Conservation (phyloP, 2,888 invertebrate species). For the Tetragnatha montana region DNA sequence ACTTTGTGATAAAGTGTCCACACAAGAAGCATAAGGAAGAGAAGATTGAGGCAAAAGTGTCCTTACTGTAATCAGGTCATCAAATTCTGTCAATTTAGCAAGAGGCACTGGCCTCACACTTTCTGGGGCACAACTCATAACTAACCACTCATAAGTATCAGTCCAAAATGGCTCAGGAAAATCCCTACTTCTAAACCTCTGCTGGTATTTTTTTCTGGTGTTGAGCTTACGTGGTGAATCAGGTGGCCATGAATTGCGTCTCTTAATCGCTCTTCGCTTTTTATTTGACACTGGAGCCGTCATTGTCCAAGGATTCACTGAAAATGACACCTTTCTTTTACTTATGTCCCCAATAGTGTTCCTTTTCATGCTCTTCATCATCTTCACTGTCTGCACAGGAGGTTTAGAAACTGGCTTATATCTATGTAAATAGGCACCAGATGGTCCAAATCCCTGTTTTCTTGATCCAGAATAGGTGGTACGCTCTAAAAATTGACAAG, state of each 20-base stretch:
- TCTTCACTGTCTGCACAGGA: slow-evolving; percentile 1
- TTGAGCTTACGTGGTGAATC: slow-evolving; percentile 57
- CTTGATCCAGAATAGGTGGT: background rate
- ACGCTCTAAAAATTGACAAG: slow-evolving; percentile 45
- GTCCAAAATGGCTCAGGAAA: slow-evolving; percentile 61
- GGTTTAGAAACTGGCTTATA: slow-evolving; percentile 4
- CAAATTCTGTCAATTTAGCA: slow-evolving; percentile 58
- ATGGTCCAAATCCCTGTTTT: background rate
- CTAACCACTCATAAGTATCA: slow-evolving; percentile 62
- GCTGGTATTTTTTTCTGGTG: slow-evolving; percentile 57
- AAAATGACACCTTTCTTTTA: slow-evolving; percentile 49
- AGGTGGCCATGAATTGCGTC: slow-evolving; percentile 63
- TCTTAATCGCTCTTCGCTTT: slow-evolving; percentile 22
- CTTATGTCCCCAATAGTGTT: slow-evolving; percentile 12
- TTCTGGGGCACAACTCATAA: slow-evolving; percentile 57
- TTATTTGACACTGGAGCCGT: slow-evolving; percentile 46
- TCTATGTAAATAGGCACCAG: background rate
- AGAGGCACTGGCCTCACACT: slow-evolving; percentile 45
- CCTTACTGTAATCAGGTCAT: slow-evolving; percentile 22
- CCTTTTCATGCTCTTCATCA: slow-evolving; percentile 16
- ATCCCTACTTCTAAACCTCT: slow-evolving; percentile 49
- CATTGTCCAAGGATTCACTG: slow-evolving; percentile 37
- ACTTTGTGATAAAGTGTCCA: background rate
- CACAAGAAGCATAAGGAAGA: slow-evolving; percentile 15
- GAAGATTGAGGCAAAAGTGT: slow-evolving; percentile 21